Evolutionary conservation across 2,113 vertebrate genomes (phyloP).

Genomic region (Barnardius zonarius): DNA sequence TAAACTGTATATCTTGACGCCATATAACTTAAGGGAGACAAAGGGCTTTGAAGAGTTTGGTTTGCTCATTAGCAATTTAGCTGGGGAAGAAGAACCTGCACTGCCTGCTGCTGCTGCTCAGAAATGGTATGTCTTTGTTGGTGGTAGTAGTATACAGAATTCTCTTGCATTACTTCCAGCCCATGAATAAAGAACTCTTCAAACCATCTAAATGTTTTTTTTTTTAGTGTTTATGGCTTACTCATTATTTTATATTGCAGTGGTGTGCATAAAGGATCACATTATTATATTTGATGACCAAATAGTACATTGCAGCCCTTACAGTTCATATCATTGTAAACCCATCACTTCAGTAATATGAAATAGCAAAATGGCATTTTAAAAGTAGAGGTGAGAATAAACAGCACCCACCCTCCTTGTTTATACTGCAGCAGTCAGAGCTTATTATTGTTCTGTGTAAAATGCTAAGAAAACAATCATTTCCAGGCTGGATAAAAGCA

Average conservation of each 20-base stretch:
- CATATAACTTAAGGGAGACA: not conserved
- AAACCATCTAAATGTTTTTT: not conserved
- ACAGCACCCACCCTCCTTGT: not conserved
- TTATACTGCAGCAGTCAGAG: not conserved
- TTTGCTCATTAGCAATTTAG: not conserved
- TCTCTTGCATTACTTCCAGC: not conserved
- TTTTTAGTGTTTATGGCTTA: not conserved
- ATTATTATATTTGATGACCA: not conserved
- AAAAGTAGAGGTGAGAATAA: slow-evolving; percentile 12
- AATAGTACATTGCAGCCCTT: not conserved
- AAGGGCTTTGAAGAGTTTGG: not conserved
- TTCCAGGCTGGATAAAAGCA: slow-evolving; percentile 43
- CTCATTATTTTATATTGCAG: not conserved
- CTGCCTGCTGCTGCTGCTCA: not conserved
- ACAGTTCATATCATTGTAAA: not conserved
- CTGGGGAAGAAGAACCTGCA: not conserved
- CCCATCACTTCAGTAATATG: not conserved
- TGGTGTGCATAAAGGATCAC: not conserved
- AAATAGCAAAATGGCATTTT: not conserved
- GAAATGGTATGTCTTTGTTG: not conserved
- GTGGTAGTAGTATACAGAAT: not conserved
- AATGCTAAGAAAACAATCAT: slow-evolving; percentile 1
- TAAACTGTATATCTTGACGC: not conserved
- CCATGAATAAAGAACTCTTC: not conserved
- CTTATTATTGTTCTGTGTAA: slow-evolving; percentile 15